phyloP scores from a whole-genome alignment of 2,888 invertebrate species.

The Phortica magna region DNA sequence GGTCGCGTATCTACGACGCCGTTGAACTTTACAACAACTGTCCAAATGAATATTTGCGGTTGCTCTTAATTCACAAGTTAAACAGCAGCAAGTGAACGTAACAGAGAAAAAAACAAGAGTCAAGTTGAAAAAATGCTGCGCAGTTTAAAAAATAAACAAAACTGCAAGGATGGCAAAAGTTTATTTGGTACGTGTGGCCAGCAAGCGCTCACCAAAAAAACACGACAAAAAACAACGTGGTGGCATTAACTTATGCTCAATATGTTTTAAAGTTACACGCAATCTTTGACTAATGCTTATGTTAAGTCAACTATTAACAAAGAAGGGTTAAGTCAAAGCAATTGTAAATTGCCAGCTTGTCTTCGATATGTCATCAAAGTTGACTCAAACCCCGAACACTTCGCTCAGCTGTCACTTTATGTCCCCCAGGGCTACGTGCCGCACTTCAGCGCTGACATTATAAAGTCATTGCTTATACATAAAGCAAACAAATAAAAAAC shows the following conservation, averaged over 20 bases:
- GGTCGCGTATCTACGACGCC: constrained; percentile 50
- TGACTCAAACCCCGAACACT: neutral
- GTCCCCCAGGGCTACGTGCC: neutral
- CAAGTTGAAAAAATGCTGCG: neutral
- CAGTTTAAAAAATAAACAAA: neutral
- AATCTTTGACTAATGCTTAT: neutral
- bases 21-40: constrained; percentile 77
- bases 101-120: constrained; percentile 30
- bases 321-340: neutral
- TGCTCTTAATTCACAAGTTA: constrained; percentile 78
- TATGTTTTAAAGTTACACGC: neutral
- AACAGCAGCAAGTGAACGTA: constrained; percentile 61
- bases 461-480: constrained; percentile 24
- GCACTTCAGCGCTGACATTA: constrained; percentile 17
- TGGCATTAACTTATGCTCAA: neutral
- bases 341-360: neutral
- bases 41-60: constrained; percentile 78
- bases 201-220: neutral
- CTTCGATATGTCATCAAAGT: neutral
- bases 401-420: constrained; percentile 22
- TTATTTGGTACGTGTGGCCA: constrained; percentile 16
- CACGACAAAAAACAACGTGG: neutral
- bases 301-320: neutral
- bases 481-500: constrained; percentile 21
- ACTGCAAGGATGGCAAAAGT: neutral